A percentile compares a stretch with the other conserved stretches of the same genome.
Conservation (phyloP, 2,888 invertebrate species). For the Microplitis deprimator region DNA sequence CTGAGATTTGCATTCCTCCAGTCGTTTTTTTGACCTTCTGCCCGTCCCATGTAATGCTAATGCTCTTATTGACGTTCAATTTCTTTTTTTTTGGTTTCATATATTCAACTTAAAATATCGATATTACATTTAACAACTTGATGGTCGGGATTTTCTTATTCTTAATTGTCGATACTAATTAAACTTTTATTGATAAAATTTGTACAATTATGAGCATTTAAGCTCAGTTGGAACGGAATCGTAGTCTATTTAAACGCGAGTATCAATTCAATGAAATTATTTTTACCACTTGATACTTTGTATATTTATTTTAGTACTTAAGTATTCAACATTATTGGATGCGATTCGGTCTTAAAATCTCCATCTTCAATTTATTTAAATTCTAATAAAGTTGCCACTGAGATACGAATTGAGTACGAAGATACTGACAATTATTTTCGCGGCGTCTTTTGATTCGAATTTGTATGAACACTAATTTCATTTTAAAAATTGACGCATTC, state of each 20-base stretch:
- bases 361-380: neutral
- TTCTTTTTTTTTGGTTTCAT: slow-evolving; percentile 24
- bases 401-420: neutral
- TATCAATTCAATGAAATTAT: neutral
- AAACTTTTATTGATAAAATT: neutral
- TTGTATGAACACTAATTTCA: neutral
- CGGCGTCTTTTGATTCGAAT: neutral
- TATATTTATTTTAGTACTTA: neutral
- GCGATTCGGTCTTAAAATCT: neutral
- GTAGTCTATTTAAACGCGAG: neutral
- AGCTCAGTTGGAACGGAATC: neutral
- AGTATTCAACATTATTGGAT: neutral
- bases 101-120: neutral
- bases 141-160: neutral
- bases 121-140: neutral
- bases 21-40: slow-evolving; percentile 46
- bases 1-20: slow-evolving; percentile 58
- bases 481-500: neutral
- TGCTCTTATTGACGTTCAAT: slow-evolving; percentile 25
- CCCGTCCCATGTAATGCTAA: slow-evolving; percentile 21
- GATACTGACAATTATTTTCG: neutral
- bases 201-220: neutral
- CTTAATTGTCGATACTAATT: neutral
- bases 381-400: neutral
- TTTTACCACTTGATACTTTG: neutral